These are phyloP conservation scores for Heliornis fulica DNA, from an alignment of 2,113 vertebrate genomes.

Conservation along the genomic window DNA sequence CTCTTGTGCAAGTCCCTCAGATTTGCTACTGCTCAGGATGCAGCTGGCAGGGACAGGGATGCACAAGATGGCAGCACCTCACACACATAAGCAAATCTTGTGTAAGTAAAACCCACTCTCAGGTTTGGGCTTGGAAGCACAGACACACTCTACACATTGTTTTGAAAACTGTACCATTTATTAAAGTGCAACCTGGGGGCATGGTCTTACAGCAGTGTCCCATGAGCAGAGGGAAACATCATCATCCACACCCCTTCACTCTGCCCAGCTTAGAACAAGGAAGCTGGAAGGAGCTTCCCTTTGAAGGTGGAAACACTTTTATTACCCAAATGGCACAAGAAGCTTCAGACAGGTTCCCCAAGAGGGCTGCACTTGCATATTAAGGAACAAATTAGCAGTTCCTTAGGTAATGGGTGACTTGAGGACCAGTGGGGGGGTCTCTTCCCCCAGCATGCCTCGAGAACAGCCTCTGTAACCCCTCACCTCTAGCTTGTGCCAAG, in stretches of 20 bases:
- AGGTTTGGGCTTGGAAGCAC: too few relatives aligned
- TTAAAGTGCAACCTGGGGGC: conserved; percentile 58
- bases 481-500: background rate
- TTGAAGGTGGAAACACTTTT: conserved; percentile 25
- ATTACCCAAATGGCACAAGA: conserved; percentile 32
- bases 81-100: background rate
- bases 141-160: background rate
- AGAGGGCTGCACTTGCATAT: conserved; percentile 21
- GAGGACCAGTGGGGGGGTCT: background rate
- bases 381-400: background rate
- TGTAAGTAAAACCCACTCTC: background rate
- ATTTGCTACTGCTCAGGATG: background rate
- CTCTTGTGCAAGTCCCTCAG: background rate
- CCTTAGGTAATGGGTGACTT: background rate
- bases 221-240: background rate
- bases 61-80: too few relatives aligned
- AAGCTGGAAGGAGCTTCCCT: background rate
- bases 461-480: background rate
- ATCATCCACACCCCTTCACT: background rate
- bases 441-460: too few relatives aligned
- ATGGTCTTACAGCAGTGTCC: conserved; percentile 34
- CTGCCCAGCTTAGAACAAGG: background rate
- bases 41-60: background rate
- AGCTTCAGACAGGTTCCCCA: background rate
- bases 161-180: conserved; percentile 62